Percentiles rank a stretch among this genome's conserved stretches.
Conservation (phyloP, 2,797 vertebrate species). For the Sebastes taczanowskii region DNA sequence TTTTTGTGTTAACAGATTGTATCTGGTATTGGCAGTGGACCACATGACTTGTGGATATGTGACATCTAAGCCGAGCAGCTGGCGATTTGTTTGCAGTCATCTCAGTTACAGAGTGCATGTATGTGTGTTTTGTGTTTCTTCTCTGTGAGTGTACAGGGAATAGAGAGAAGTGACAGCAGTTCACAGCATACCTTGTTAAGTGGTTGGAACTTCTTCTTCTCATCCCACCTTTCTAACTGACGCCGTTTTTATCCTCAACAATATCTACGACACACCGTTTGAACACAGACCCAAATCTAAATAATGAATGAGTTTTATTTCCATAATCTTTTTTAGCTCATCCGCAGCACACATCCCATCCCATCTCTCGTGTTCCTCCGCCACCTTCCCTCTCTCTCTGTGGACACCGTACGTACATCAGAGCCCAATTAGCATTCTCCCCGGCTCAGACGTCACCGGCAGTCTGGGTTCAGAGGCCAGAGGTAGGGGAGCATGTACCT, state of each 20-base stretch:
- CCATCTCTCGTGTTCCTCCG: constrained; percentile 11
- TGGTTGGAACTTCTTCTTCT: constrained; percentile 17
- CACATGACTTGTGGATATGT: not conserved
- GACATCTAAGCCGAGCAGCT: constrained; percentile 6
- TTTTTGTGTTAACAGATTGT: not conserved
- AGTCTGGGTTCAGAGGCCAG: constrained; percentile 53
- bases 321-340: constrained; percentile 4
- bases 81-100: constrained; percentile 6
- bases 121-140: not conserved
- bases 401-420: constrained; percentile 36
- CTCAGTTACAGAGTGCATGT: not conserved
- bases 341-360: constrained; percentile 1
- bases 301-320: not conserved
- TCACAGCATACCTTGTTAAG: constrained; percentile 38
- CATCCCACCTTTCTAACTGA: constrained; percentile 15
- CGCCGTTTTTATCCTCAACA: not conserved
- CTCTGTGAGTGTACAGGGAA: not conserved
- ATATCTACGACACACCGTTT: not conserved
- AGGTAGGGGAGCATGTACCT: constrained; percentile 62
- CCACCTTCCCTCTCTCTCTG: constrained; percentile 5
- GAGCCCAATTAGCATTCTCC: constrained; percentile 69
- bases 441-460: constrained; percentile 38
- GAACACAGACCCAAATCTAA: constrained; percentile 7
- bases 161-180: constrained; percentile 14
- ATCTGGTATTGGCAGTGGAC: not conserved